These are phyloP conservation scores for Saguinus midas DNA, from an alignment of 2,113 vertebrate species.

Conservation along the genomic window DNA sequence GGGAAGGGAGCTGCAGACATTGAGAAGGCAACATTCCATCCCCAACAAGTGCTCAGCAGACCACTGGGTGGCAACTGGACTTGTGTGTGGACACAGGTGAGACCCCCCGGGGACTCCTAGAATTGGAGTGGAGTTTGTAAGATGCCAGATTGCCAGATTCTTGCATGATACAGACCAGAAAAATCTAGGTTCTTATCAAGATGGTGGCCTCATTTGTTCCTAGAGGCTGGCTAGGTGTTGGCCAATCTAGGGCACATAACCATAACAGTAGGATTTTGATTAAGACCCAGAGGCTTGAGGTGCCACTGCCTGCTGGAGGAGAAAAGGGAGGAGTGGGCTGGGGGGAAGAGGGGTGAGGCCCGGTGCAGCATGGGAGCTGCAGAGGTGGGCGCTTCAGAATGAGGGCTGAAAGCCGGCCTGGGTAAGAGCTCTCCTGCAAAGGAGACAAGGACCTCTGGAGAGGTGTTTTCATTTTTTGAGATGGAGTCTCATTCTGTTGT, in stretches of 20 bases:
- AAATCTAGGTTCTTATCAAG: neutral
- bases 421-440: neutral
- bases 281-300: neutral
- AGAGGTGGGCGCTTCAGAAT: neutral
- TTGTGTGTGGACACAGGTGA: neutral
- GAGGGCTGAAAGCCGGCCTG: neutral
- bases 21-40: neutral
- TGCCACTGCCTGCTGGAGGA: neutral
- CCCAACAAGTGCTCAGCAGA: neutral
- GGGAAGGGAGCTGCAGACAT: neutral
- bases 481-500: too few relatives aligned
- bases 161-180: neutral
- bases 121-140: neutral
- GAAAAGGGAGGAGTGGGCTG: neutral
- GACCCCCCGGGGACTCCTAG: neutral
- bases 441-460: neutral
- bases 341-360: neutral
- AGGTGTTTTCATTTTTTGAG: too few relatives aligned
- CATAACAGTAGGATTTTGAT: neutral
- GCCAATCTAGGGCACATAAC: neutral
- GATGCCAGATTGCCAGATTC: neutral
- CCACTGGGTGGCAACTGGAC: conserved; percentile 32
- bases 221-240: neutral
- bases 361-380: neutral
- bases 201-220: neutral